phyloP scores from a whole-genome alignment of 2,113 vertebrate species.

The Eonycteris spelaea region DNA sequence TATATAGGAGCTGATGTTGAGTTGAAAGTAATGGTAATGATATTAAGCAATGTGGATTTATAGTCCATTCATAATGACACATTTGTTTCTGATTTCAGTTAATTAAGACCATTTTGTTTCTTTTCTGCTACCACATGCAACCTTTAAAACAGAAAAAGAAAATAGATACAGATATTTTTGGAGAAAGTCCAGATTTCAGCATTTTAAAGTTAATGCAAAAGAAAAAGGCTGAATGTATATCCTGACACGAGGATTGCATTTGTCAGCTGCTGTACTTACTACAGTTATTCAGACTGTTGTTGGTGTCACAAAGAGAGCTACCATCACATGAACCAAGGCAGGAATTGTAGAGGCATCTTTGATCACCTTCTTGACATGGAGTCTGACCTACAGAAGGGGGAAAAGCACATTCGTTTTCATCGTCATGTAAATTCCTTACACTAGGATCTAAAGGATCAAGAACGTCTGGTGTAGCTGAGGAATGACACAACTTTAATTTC shows the following conservation, averaged over 20 bases:
- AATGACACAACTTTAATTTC: slow-evolving; percentile 23
- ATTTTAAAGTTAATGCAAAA: not conserved
- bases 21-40: slow-evolving; percentile 25
- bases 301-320: slow-evolving; percentile 81
- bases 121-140: slow-evolving; percentile 49
- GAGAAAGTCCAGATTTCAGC: slow-evolving; percentile 31
- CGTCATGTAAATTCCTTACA: not conserved
- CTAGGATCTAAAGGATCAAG: not conserved
- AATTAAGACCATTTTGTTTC: slow-evolving; percentile 66
- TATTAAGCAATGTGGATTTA: slow-evolving; percentile 38
- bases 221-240: not conserved
- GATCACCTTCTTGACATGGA: slow-evolving; percentile 86
- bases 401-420: not conserved
- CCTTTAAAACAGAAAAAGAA: slow-evolving; percentile 21
- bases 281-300: slow-evolving; percentile 84
- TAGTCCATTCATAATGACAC: not conserved
- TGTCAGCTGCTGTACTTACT: slow-evolving; percentile 85
- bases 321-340: slow-evolving; percentile 84
- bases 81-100: slow-evolving; percentile 65
- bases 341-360: slow-evolving; percentile 83
- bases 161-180: slow-evolving; percentile 17
- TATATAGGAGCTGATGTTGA: not conserved
- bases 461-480: not conserved
- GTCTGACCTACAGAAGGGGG: slow-evolving; percentile 80
- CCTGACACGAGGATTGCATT: not conserved